Base-by-base conservation (phyloP, 2,113 vertebrate species). In the Carlito syrichta region DNA sequence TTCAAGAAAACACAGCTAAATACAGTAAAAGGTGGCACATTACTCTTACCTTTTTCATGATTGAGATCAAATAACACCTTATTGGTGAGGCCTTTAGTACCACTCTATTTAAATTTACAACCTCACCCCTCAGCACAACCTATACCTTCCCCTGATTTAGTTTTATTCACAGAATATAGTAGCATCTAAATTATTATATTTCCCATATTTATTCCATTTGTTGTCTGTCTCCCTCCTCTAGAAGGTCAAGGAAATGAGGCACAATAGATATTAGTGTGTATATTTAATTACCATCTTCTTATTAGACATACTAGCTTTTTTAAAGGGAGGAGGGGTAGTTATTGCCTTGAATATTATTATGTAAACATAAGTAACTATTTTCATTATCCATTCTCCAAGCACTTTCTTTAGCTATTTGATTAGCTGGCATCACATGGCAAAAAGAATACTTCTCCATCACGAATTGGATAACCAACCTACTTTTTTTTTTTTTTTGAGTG, bases 141-240 rank as follows among this genome's bases (percentile, higher is more conserved):
- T 68, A 56, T 30, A 8, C 30, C 9, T 88, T 88, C 30, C 27
- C 9, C 5, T 81, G n/a, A n/a, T 86, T 81, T 83, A n/a, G 60
- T 48, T 77, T 82, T 62, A 86, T 74, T 43, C 35, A 45, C 87
- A 83, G 27, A 90, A 50, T 1, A 79, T 66, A 86, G 38, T 76
- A 71, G 4, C n/a, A 94, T 89, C 10, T 81, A 95, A 90, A 79
- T 86, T 56, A 52, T n/a, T 92, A 40, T 85, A 71, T 86, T 83
- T 95, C 17, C 54, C 35, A 38, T 22, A n/a, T 43, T 35, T 45
- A 48, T 69, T 84, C 35, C 50, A 73, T 86, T 95, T 84, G 50
- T 63, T 81, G 3, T 43, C 19, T 88, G 4, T 22, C 17, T 92
- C 48, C 16, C 8, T 89, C 19, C 8, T 82, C 35, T 89, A 77